These are phyloP conservation scores for Saccostrea glomerata DNA, from an alignment of 1,140 invertebrate species.

Conservation along the genomic window DNA sequence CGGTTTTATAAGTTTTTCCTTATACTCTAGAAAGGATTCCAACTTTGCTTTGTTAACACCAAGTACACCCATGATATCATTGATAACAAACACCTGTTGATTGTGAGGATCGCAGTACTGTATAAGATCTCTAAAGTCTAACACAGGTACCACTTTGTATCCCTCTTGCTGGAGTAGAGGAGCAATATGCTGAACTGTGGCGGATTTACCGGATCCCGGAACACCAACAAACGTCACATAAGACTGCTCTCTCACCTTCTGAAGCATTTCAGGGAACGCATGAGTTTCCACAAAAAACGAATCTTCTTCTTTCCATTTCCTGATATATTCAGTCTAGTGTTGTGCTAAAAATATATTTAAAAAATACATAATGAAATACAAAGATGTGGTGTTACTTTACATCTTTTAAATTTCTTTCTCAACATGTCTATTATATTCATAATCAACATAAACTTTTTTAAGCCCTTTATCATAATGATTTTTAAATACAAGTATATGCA, in stretches of 20 bases:
- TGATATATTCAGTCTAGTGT: too few relatives aligned
- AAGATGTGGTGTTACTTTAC: too few relatives aligned
- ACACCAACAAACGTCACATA: too few relatives aligned
- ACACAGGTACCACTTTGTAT: background rate
- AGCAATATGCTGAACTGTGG: too few relatives aligned
- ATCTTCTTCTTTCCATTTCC: background rate
- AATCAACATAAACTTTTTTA: too few relatives aligned
- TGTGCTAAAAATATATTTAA: too few relatives aligned
- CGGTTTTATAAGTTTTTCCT: background rate
- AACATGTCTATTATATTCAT: too few relatives aligned
- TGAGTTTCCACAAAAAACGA: background rate
- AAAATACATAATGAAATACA: too few relatives aligned
- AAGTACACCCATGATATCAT: background rate
- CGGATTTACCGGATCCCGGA: too few relatives aligned
- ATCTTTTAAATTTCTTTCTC: too few relatives aligned
- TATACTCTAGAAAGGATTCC: background rate
- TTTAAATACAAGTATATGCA: too few relatives aligned
- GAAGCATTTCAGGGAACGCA: background rate
- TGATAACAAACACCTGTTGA: background rate
- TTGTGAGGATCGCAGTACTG: background rate
- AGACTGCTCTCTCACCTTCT: background rate
- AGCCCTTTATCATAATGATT: too few relatives aligned
- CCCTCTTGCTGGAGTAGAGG: background rate
- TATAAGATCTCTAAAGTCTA: background rate
- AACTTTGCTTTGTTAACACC: background rate